Evolutionary conservation across 2,888 invertebrate species (phyloP).

Genomic region (Cephus sareptanus): DNA sequence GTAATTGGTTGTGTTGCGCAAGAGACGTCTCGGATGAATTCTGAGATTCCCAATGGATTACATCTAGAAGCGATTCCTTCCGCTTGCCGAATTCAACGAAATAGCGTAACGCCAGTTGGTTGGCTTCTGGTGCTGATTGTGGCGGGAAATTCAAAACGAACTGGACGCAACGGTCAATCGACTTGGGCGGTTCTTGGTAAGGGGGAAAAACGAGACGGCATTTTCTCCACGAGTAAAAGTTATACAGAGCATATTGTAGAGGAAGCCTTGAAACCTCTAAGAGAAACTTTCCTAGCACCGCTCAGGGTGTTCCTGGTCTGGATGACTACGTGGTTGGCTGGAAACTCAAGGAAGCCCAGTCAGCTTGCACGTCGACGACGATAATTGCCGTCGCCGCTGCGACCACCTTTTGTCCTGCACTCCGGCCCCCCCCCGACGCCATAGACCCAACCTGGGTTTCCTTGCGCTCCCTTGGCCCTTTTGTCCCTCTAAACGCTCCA

Average conservation of each 20-base stretch:
- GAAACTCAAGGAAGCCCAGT: slow-evolving; percentile 58
- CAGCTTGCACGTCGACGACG: slow-evolving; percentile 40
- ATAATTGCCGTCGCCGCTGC: slow-evolving; percentile 28
- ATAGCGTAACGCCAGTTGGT: too few species aligned
- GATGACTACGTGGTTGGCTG: slow-evolving; percentile 51
- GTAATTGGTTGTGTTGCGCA: slow-evolving; percentile 58
- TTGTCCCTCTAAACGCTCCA: not conserved
- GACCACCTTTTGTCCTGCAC: slow-evolving; percentile 56
- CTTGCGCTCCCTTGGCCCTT: slow-evolving; percentile 19
- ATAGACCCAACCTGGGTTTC: slow-evolving; percentile 31
- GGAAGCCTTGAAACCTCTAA: slow-evolving; percentile 35
- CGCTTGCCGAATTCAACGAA: too few species aligned
- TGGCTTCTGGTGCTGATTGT: too few species aligned
- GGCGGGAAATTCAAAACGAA: too few species aligned
- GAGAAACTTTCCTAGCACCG: slow-evolving; percentile 48
- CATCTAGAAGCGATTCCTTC: too few species aligned
- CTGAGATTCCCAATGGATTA: slow-evolving; percentile 33
- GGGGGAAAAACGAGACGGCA: too few species aligned
- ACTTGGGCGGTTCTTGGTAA: too few species aligned
- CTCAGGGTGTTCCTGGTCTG: slow-evolving; percentile 38
- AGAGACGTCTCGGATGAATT: slow-evolving; percentile 46
- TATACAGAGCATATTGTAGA: not conserved
- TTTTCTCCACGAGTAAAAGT: too few species aligned
- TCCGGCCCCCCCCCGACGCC: slow-evolving; percentile 14
- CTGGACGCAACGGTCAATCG: too few species aligned